Evolutionary conservation across 2,797 vertebrate species (phyloP), one percentile per base, ranked within the genome.

Genomic region (Peromyscus aztecus): DNA sequence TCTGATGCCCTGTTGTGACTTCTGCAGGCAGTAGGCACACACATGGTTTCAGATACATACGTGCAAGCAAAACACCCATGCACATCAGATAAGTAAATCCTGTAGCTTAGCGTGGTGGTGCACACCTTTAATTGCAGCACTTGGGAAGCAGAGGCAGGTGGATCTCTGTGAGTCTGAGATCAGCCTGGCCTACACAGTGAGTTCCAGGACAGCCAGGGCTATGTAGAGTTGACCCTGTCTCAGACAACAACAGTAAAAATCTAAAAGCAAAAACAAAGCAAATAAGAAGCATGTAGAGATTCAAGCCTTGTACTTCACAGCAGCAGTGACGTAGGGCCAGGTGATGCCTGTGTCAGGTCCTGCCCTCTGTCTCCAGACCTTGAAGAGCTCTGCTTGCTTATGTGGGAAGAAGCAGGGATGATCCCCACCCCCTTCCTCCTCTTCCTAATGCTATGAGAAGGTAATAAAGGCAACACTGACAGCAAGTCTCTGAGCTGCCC

Each of bases 291-390:
- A 49, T 11, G 23, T 55, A 23, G 75, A 75, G 63, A 83, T 88
- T 92, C 77, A 40, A 57, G 40, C 63, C 95, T 46, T 12, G 23
- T 17, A 49, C 83, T 49, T 88, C 69, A 17, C 43, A 57, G 89
- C 71, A 67, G 91, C 0, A 5, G 31, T 80, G 49, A 57, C 63
- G 67, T 67, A 73, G 81, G 81, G 95, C 80, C 88, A 85, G 27
- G 24, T 12, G 2, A 46, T 81, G 21, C 37, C 71, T 27, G 27
- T 1, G 12, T 52, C 17, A 4, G 0, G n/a, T 71, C 31, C 77
- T 52, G 34, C 37, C 75, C 4, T 27, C 93, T 97, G 80, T 95
- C 91, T 89, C 14, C 52, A 8, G 59, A 57, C 24, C 40, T n/a
- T 0, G 3, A 29, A 29, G 90, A 55, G 49, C 57, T 88, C 1